A percentile compares a stretch with the other conserved stretches of the same genome.
Conservation (phyloP, 2,888 invertebrate genomes). For the Brenthis hecate region DNA sequence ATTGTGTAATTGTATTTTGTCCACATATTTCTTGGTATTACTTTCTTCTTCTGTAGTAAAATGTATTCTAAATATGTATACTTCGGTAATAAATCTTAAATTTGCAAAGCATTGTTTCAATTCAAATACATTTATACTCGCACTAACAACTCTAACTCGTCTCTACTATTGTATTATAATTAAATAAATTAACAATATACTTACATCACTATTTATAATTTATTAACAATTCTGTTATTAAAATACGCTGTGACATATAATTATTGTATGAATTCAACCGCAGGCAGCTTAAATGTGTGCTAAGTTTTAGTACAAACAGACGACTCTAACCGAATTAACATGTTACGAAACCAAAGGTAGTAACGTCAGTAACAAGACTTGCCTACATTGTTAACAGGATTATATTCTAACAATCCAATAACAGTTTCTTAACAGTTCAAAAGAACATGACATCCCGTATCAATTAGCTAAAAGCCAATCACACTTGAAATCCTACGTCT, state of each 20-base stretch:
- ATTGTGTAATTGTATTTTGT: no score
- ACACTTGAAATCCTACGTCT: conserved; percentile 11
- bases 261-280: not conserved
- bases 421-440: conserved; percentile 30
- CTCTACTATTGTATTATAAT: no score
- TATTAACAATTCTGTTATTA: no score
- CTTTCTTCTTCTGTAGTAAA: no score
- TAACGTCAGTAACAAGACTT: conserved; percentile 25
- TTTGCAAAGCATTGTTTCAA: no score
- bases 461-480: conserved; percentile 35
- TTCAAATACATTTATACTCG: no score
- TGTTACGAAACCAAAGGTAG: conserved; percentile 19
- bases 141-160: no score
- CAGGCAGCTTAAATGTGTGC: not conserved
- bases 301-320: conserved; percentile 1
- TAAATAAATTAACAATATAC: no score
- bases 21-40: no score
- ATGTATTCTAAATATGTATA: no score
- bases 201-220: no score
- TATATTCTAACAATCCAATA: conserved; percentile 38
- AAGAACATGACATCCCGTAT: conserved; percentile 31
- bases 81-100: no score
- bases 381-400: conserved; percentile 36
- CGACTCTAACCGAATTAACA: conserved; percentile 28
- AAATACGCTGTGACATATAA: not conserved